Evolutionary conservation across 92 coral and sea anemone genomes (phyloP).

Genomic region (Umimayanthus kanabou): DNA sequence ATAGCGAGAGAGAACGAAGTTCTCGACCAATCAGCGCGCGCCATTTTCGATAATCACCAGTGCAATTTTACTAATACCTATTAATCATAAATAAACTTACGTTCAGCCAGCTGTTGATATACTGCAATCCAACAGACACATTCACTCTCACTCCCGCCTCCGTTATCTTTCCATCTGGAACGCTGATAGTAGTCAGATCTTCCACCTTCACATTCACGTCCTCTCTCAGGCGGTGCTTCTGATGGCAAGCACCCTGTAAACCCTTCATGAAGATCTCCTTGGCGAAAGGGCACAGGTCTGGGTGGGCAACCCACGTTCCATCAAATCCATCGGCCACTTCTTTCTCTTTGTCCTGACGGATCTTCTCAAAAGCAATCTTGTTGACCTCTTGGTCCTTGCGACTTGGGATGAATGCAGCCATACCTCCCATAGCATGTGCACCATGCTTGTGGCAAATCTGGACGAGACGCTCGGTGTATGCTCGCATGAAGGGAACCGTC

Average conservation of each 20-base stretch:
- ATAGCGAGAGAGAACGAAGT: no score
- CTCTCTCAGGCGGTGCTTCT: conserved; percentile 94
- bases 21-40: no score
- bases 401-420: conserved; percentile 99
- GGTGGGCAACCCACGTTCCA: conserved; percentile 99
- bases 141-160: conserved; percentile 87
- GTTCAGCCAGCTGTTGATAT: conserved; percentile 91
- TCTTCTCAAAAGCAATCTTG: conserved; percentile 86
- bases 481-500: conserved; percentile 96
- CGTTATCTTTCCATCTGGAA: conserved; percentile 87
- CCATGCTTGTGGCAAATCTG: conserved; percentile 94
- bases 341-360: conserved; percentile 89
- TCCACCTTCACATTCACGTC: conserved; percentile 96
- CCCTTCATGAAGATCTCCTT: conserved; percentile 86
- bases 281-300: conserved; percentile 87
- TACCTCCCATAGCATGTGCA: conserved; percentile 99
- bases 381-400: conserved; percentile 85
- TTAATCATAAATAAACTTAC: conserved; percentile 48
- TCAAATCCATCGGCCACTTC: conserved; percentile 99
- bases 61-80: no score
- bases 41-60: no score
- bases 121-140: conserved; percentile 81
- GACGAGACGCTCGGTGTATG: conserved; percentile 95
- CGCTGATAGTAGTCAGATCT: conserved; percentile 72
- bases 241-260: conserved; percentile 82